Evolutionary conservation across 2,888 invertebrate genomes (phyloP).

Genomic region (Amphipyra berbera): DNA sequence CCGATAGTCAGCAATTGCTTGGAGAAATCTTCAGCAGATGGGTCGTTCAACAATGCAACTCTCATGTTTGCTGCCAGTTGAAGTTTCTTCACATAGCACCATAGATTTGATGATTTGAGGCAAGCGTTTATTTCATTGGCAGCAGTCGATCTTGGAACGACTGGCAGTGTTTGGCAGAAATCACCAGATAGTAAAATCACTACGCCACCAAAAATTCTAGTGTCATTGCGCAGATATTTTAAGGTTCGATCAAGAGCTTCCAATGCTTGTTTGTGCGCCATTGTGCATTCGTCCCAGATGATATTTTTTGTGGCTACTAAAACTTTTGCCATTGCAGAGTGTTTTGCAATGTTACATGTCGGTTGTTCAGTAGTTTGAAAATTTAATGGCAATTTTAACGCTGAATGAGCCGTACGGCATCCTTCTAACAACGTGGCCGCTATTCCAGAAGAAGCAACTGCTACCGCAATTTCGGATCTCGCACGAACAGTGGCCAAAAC

Average conservation of each 20-base stretch:
- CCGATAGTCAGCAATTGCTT: no score
- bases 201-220: constrained; percentile 43
- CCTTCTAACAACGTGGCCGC: constrained; percentile 50
- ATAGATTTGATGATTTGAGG: constrained; percentile 53
- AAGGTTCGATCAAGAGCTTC: constrained; percentile 52
- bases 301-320: constrained; percentile 34
- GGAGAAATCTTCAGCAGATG: no score
- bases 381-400: constrained; percentile 35
- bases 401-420: constrained; percentile 46
- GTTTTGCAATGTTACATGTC: constrained; percentile 46
- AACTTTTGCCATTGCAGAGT: constrained; percentile 38
- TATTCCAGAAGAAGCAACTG: constrained; percentile 46
- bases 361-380: constrained; percentile 39
- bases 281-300: constrained; percentile 49
- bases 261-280: constrained; percentile 54
- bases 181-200: constrained; percentile 48
- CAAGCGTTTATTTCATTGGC: constrained; percentile 57
- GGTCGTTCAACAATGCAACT: constrained; percentile 31
- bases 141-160: constrained; percentile 41
- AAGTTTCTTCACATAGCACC: constrained; percentile 47
- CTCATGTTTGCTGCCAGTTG: constrained; percentile 38
- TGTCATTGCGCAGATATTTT: constrained; percentile 34
- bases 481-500: constrained; percentile 32
- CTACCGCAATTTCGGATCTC: constrained; percentile 36
- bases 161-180: constrained; percentile 47